Evolutionary conservation across 2,113 vertebrate genomes (phyloP).

Genomic region (Ceuthmochares aereus): DNA sequence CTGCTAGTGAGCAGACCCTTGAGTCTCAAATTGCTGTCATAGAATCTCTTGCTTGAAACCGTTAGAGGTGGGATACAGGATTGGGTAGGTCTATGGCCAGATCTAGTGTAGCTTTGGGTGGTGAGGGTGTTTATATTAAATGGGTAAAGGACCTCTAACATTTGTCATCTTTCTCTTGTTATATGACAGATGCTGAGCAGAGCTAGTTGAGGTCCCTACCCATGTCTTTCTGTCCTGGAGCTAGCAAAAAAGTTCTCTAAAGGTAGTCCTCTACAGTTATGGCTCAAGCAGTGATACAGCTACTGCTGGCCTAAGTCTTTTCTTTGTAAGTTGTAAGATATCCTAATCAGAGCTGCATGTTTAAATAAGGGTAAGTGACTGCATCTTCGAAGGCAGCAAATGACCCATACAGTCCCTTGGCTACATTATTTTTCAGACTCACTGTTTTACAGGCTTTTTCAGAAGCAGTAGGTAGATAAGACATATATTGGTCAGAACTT

Average conservation of each 20-base stretch:
- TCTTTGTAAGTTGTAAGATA: background rate
- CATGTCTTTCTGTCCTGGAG: background rate
- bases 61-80: background rate
- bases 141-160: background rate
- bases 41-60: background rate
- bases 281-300: background rate
- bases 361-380: background rate
- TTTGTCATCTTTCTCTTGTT: background rate
- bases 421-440: background rate
- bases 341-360: background rate
- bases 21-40: background rate
- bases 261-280: background rate
- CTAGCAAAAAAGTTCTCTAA: background rate
- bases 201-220: background rate
- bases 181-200: background rate
- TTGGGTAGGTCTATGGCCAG: background rate
- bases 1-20: background rate
- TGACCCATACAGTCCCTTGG: background rate
- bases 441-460: background rate
- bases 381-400: background rate
- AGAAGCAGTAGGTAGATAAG: background rate
- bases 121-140: fast-evolving
- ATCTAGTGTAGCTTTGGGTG: background rate
- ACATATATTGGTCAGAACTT: background rate
- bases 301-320: background rate